Conservation (phyloP, 2,797 vertebrate genomes). For the Todus mexicanus region DNA sequence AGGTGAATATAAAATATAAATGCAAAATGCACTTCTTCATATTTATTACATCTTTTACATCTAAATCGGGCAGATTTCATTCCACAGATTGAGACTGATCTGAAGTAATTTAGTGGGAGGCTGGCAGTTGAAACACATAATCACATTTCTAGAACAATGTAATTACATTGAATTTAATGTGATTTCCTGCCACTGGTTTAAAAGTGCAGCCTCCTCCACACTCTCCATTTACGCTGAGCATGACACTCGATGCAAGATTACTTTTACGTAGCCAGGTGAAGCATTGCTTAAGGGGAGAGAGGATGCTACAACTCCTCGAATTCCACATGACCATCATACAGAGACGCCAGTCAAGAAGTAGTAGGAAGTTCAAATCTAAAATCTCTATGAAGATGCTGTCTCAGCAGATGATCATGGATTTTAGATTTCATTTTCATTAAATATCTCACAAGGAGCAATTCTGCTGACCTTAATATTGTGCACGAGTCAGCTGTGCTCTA, state of each 20-base stretch:
- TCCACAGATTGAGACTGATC: constrained; percentile 58
- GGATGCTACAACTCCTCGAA: not conserved
- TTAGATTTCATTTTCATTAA: not conserved
- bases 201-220: constrained; percentile 36
- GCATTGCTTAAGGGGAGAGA: not conserved
- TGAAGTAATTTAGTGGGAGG: constrained; percentile 56
- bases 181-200: constrained; percentile 49
- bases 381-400: not conserved
- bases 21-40: constrained; percentile 43
- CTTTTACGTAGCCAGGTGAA: not conserved
- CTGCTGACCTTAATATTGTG: not conserved
- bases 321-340: not conserved
- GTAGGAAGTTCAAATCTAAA: not conserved
- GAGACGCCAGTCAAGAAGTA: not conserved
- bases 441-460: not conserved
- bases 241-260: not conserved
- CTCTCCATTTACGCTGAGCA: constrained; percentile 17
- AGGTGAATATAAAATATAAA: constrained; percentile 49
- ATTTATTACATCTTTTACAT: constrained; percentile 64
- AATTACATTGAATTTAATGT: constrained; percentile 46
- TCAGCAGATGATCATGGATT: not conserved
- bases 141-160: constrained; percentile 61
- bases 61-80: constrained; percentile 58
- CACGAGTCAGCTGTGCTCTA: not conserved
- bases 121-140: constrained; percentile 59